A percentile compares a stretch with the other conserved stretches of the same genome.
These are phyloP conservation scores for Coenobita brevimanus DNA, from an alignment of 1,140 invertebrate genomes.

Conservation along the genomic window DNA sequence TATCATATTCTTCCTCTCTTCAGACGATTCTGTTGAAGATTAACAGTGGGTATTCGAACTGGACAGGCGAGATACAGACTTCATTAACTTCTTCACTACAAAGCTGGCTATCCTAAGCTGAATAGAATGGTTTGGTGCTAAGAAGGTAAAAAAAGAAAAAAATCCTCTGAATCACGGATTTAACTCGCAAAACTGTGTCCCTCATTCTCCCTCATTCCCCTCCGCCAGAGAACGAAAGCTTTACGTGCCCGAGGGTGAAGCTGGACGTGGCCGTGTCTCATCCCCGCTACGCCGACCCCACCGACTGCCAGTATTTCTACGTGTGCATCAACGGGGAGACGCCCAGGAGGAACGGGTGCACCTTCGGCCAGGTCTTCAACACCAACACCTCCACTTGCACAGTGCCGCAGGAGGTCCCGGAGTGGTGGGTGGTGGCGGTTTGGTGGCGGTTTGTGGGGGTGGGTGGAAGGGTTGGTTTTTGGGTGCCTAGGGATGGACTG, in stretches of 20 bases:
- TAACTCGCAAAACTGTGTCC: too few species aligned
- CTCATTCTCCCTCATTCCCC: too few species aligned
- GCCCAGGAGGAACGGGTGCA: slow-evolving; percentile 89
- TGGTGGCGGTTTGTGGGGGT: not conserved
- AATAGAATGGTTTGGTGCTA: too few species aligned
- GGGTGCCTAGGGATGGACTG: too few species aligned
- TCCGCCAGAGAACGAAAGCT: slow-evolving; percentile 53
- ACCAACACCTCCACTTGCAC: slow-evolving; percentile 87
- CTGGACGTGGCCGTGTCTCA: slow-evolving; percentile 82
- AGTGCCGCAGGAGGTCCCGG: slow-evolving; percentile 88
- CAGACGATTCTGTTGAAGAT: too few species aligned
- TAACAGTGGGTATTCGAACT: too few species aligned
- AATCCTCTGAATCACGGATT: too few species aligned
- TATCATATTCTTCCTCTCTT: too few species aligned
- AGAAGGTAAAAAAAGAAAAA: too few species aligned
- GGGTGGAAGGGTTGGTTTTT: not conserved
- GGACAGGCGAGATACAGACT: too few species aligned
- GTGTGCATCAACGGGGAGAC: slow-evolving; percentile 91
- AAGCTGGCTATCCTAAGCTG: too few species aligned
- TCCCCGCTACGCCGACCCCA: slow-evolving; percentile 89
- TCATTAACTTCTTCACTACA: too few species aligned
- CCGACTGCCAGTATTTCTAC: slow-evolving; percentile 92
- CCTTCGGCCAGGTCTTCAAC: slow-evolving; percentile 90
- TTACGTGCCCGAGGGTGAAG: slow-evolving; percentile 72
- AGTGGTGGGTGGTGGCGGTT: slow-evolving; percentile 80